These are phyloP conservation scores for Melanchra persicariae DNA, from an alignment of 2,888 invertebrate species.

Conservation along the genomic window DNA sequence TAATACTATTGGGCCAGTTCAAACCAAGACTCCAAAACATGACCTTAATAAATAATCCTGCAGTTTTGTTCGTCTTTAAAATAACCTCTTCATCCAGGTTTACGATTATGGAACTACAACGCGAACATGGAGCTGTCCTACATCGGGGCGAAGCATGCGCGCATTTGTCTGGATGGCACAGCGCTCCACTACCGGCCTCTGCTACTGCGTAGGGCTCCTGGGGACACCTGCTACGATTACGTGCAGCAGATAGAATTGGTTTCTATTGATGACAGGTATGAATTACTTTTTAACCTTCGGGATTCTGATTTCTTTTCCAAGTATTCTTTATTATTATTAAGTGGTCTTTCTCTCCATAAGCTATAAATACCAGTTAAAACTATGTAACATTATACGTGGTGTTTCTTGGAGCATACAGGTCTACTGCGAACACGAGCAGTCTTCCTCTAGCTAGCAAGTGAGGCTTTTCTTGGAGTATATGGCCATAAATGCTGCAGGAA, in stretches of 20 bases:
- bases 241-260: slow-evolving; percentile 92
- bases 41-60: too few relatives aligned
- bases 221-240: slow-evolving; percentile 94
- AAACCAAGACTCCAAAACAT: too few relatives aligned
- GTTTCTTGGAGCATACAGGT: background rate
- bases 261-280: slow-evolving; percentile 79
- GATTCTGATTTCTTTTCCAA: background rate
- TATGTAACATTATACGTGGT: background rate
- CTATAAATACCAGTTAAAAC: background rate
- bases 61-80: too few relatives aligned
- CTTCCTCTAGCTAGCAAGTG: too few relatives aligned
- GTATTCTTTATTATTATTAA: too few relatives aligned
- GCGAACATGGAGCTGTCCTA: slow-evolving; percentile 92
- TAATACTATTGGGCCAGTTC: too few relatives aligned
- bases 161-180: slow-evolving; percentile 84
- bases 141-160: slow-evolving; percentile 90
- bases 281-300: background rate
- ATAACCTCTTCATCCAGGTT: slow-evolving; percentile 77
- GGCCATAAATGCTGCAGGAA: too few relatives aligned
- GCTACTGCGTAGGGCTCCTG: slow-evolving; percentile 93
- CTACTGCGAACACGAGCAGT: too few relatives aligned
- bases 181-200: slow-evolving; percentile 78
- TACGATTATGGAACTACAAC: slow-evolving; percentile 96
- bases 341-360: background rate
- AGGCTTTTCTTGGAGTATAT: too few relatives aligned